Conservation (phyloP, 2,113 vertebrate genomes). For the Candoia aspera region DNA sequence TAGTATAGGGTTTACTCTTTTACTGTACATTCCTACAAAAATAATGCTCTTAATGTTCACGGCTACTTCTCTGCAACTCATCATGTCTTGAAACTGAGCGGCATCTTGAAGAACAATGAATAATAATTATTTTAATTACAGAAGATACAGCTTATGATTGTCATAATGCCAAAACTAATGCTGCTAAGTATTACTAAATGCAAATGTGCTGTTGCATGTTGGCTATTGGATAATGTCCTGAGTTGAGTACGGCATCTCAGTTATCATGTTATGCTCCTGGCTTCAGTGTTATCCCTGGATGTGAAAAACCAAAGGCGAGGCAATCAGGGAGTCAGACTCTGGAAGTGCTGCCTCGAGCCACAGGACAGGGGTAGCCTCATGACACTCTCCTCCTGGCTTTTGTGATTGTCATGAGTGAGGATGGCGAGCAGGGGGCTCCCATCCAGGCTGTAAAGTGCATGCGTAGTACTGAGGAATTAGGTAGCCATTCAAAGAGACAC, state of each 20-base stretch:
- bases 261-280: background rate
- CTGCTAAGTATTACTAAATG: background rate
- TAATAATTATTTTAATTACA: conserved; percentile 23
- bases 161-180: conserved; percentile 15
- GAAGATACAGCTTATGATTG: conserved; percentile 28
- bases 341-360: too few species aligned
- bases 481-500: too few species aligned
- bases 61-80: conserved; percentile 25
- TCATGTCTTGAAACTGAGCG: conserved; percentile 28
- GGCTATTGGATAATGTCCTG: background rate
- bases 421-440: too few species aligned
- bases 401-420: too few species aligned
- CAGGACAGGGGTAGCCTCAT: too few species aligned
- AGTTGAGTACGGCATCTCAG: background rate
- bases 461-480: too few species aligned
- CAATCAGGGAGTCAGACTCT: too few species aligned
- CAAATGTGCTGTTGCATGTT: background rate
- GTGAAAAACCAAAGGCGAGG: too few species aligned
- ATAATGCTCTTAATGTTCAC: background rate
- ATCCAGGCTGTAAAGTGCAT: too few species aligned
- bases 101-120: conserved; percentile 21
- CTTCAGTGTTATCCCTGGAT: too few species aligned
- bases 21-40: background rate
- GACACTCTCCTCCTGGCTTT: too few species aligned
- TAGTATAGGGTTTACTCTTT: background rate